Evolutionary conservation across 2,113 vertebrate genomes (phyloP).

Genomic region (Corythaixoides concolor): DNA sequence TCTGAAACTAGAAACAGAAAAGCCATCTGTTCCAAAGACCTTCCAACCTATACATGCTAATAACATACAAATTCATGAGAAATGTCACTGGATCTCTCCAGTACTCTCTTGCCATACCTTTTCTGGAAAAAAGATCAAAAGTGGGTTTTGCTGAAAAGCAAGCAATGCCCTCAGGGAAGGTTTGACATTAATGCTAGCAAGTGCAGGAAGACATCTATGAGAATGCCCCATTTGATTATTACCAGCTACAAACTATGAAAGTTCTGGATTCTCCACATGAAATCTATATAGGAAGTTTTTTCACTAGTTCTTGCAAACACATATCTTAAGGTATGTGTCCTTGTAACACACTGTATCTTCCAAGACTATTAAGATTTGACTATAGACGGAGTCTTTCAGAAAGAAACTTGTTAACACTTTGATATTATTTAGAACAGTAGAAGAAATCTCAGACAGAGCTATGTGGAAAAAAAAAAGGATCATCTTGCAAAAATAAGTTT

Average conservation of each 20-base stretch:
- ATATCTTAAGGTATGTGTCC: not conserved
- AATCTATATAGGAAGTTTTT: not conserved
- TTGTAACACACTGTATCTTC: accelerated
- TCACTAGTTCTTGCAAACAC: not conserved
- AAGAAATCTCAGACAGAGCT: not conserved
- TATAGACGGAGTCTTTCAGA: not conserved
- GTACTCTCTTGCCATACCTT: not conserved
- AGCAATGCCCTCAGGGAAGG: not conserved
- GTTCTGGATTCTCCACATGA: not conserved
- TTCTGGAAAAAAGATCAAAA: not conserved
- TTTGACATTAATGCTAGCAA: not conserved
- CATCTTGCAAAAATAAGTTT: not conserved
- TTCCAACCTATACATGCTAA: not conserved
- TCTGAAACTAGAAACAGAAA: not conserved
- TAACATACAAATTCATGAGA: not conserved
- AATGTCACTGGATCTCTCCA: not conserved
- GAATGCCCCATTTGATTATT: not conserved
- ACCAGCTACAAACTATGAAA: not conserved
- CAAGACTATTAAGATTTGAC: not conserved
- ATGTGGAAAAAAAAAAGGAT: not conserved
- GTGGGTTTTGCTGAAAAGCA: not conserved
- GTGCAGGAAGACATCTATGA: not conserved
- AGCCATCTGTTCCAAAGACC: not conserved
- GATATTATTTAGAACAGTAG: not conserved
- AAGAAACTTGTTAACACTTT: not conserved